phyloP scores from a whole-genome alignment of 2,888 invertebrate genomes.

The Drosophila paranaensis region DNA sequence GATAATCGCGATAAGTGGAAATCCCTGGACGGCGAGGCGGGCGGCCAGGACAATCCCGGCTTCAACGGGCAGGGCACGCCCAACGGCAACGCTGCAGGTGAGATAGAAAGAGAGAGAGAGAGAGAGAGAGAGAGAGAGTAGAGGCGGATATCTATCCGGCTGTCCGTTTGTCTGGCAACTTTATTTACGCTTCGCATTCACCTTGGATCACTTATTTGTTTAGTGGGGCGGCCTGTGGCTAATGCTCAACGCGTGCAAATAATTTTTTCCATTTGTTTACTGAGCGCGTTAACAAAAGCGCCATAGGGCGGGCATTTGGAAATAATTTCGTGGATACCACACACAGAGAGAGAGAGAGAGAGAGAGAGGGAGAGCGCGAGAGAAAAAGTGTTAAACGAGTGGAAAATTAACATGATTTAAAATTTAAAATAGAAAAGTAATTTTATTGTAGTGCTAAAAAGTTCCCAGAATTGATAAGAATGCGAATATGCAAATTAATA shows the following conservation, averaged over 20 bases:
- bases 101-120: constrained; percentile 50
- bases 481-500: neutral
- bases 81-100: constrained; percentile 58
- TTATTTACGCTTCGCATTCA: constrained; percentile 29
- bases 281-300: constrained; percentile 11
- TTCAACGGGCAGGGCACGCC: constrained; percentile 57
- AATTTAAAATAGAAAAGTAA: neutral
- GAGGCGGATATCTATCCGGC: neutral
- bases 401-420: constrained; percentile 10
- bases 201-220: constrained; percentile 33
- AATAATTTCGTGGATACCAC: neutral
- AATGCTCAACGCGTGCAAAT: constrained; percentile 17
- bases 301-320: neutral
- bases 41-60: constrained; percentile 75
- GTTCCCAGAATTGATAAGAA: neutral
- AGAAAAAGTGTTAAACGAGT: constrained; percentile 1
- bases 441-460: constrained; percentile 5
- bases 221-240: constrained; percentile 16
- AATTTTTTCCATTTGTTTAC: constrained; percentile 16
- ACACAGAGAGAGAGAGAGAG: neutral
- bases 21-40: constrained; percentile 41
- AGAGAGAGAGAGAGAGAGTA: constrained; percentile 58
- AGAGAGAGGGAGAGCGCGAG: neutral
- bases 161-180: neutral
- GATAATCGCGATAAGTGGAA: constrained; percentile 82